Evolutionary conservation across 2,113 vertebrate genomes (phyloP), one percentile per base, ranked within the genome.

Genomic region (Elephantulus edwardii): DNA sequence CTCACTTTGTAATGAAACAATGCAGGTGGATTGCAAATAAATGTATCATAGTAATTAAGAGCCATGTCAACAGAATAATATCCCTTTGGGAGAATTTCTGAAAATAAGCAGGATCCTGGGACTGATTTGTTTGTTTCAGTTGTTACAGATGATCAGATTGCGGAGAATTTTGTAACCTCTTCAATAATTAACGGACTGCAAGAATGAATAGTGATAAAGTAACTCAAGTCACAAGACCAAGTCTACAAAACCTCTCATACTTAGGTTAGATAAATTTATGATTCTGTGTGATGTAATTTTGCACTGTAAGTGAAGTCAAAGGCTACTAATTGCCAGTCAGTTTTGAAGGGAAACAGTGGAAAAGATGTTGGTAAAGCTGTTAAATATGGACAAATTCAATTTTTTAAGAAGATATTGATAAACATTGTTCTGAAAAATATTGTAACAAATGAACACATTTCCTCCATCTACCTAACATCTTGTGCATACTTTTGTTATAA

Each of bases 161-260:
- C 66, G 30, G n/a, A 92, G 56, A 76, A 88, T 74, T 89, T 85
- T 68, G 35, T 87, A 85, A 77, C 82, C 87, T 92, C 78, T 87
- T 95, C 50, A 93, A 56, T 93, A 92, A 93, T 86, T 94, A 92
- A 90, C 75, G 56, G 48, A 94, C 54, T 83, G 68, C 40, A 56
- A n/a, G 24, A 35, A 0, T 64, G n/a, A n/a, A 0, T 64, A n/a
- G 50, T 85, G 60, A 85, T 81, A 91, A 85, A 68, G 66, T 86
- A 94, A 87, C 35, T 87, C 84, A 85, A 90, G 79, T 24, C 1
- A 5, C 33, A 52, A 42, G n/a, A 48, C 52, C 24, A 75, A 28
- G 22, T 81, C 68, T 88, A 46, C 14, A 84, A 77, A 90, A 91
- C n/a, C 40, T 82, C n/a, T 30, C 33, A 28, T 74, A 38, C 70